Conservation (phyloP, 2,113 vertebrate genomes). For the Nothocercus julius region DNA sequence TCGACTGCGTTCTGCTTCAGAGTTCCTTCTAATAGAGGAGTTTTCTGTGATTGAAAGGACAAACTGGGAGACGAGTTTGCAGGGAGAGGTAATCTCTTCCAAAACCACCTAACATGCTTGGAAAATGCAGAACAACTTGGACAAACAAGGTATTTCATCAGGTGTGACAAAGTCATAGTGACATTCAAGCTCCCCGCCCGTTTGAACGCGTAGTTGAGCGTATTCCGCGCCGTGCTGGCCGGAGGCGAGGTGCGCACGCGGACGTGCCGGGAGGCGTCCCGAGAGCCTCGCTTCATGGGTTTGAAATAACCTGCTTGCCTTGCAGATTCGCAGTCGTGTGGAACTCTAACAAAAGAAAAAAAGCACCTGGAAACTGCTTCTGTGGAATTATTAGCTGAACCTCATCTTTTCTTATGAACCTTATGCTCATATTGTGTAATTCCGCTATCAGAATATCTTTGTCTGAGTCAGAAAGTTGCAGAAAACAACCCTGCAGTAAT, state of each 20-base stretch:
- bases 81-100: not conserved
- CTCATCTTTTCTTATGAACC: not conserved
- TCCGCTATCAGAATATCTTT: not conserved
- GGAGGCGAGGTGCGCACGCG: not conserved
- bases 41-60: not conserved
- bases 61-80: not conserved
- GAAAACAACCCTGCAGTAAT: not conserved
- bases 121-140: not conserved
- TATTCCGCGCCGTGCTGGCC: not conserved
- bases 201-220: not conserved
- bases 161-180: not conserved
- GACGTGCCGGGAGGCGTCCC: not conserved
- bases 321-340: not conserved
- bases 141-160: not conserved
- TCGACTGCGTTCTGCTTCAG: not conserved
- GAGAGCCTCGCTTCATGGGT: not conserved
- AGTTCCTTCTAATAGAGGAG: not conserved
- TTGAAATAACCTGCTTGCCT: not conserved
- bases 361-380: not conserved
- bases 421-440: not conserved
- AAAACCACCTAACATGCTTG: not conserved
- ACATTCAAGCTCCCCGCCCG: not conserved
- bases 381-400: conserved; percentile 1
- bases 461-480: not conserved
- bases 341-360: not conserved